phyloP scores from a whole-genome alignment of 2,113 vertebrate species.

The Labeo catla region DNA sequence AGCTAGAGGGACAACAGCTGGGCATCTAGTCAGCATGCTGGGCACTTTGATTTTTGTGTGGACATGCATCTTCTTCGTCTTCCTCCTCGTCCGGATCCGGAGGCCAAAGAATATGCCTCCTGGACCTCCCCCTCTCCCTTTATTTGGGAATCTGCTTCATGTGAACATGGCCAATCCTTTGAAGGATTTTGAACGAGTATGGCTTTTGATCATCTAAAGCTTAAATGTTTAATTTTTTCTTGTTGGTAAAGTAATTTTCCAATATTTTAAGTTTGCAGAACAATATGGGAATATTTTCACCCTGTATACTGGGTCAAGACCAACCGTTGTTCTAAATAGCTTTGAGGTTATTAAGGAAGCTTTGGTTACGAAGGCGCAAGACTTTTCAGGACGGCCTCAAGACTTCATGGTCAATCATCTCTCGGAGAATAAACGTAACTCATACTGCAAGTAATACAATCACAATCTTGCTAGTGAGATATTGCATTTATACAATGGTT shows the following conservation, averaged over 20 bases:
- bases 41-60: slow-evolving; percentile 60
- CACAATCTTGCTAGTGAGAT: not conserved
- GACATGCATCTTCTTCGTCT: slow-evolving; percentile 59
- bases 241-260: not conserved
- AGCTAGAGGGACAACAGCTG: slow-evolving; percentile 1
- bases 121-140: slow-evolving; percentile 64
- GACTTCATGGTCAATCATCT: slow-evolving; percentile 57
- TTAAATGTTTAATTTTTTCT: not conserved
- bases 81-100: slow-evolving; percentile 59
- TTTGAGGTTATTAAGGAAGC: slow-evolving; percentile 69
- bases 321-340: slow-evolving; percentile 64
- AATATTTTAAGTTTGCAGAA: slow-evolving; percentile 62
- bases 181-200: slow-evolving; percentile 71
- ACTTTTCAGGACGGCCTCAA: slow-evolving; percentile 73
- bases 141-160: slow-evolving; percentile 72
- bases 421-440: slow-evolving; percentile 54
- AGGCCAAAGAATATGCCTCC: slow-evolving; percentile 76
- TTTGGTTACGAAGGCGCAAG: slow-evolving; percentile 62
- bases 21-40: slow-evolving; percentile 62
- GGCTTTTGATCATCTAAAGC: not conserved
- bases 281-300: slow-evolving; percentile 72
- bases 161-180: slow-evolving; percentile 68
- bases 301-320: slow-evolving; percentile 65
- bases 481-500: not conserved
- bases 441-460: not conserved